A percentile compares a stretch with the other conserved stretches of the same genome.
Evolutionary conservation across 2,113 vertebrate species (phyloP).

Genomic region (Pagrus major): DNA sequence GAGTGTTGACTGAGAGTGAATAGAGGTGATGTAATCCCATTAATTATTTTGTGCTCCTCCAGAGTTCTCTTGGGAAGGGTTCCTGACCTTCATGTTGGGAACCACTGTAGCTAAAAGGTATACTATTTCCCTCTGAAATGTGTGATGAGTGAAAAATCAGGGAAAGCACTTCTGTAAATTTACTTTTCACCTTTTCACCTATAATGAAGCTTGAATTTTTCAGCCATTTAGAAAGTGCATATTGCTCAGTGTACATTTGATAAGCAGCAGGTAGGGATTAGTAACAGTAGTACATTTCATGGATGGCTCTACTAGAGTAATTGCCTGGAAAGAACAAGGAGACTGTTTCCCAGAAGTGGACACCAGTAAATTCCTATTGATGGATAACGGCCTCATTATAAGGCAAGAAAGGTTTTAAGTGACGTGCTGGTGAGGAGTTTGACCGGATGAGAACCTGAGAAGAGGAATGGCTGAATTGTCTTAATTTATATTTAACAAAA

Average conservation of each 20-base stretch:
- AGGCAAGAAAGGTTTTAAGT: not conserved
- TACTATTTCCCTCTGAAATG: not conserved
- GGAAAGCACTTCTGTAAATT: not conserved
- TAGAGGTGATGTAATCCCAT: too few species aligned
- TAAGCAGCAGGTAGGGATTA: conserved; percentile 28
- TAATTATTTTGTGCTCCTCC: not conserved
- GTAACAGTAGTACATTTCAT: conserved; percentile 35
- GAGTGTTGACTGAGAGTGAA: too few species aligned
- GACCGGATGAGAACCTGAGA: not conserved
- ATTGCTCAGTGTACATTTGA: conserved; percentile 1
- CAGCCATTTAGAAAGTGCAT: not conserved
- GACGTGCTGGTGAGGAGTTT: not conserved
- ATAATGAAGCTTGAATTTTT: not conserved
- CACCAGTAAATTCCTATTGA: conserved; percentile 13
- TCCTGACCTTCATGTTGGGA: not conserved
- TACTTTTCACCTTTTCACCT: not conserved
- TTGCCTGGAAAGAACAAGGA: conserved; percentile 53
- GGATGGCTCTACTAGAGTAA: conserved; percentile 46
- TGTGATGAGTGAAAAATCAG: not conserved
- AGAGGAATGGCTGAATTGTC: not conserved
- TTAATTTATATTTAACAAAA: not conserved
- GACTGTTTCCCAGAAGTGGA: conserved; percentile 40
- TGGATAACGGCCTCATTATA: conserved; percentile 13
- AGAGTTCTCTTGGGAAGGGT: not conserved
- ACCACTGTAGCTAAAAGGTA: not conserved